Evolutionary conservation across 2,888 invertebrate species (phyloP).

Genomic region (Dascillus cervinus): DNA sequence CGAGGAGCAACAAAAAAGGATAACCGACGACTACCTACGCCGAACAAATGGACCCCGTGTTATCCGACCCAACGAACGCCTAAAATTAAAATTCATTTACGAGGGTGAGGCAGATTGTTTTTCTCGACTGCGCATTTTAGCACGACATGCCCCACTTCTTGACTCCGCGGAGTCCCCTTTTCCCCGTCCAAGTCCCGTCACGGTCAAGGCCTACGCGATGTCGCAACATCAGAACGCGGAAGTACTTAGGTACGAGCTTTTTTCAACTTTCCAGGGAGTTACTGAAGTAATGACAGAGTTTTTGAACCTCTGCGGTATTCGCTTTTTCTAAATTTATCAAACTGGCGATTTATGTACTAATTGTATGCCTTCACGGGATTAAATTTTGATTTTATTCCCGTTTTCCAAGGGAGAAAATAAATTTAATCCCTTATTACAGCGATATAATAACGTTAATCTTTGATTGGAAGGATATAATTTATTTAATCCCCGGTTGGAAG

Average conservation of each 20-base stretch:
- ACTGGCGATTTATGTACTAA: background rate
- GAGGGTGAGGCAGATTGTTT: background rate
- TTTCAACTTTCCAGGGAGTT: slow-evolving; percentile 17
- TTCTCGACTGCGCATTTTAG: slow-evolving; percentile 9
- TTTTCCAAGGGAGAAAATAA: no score
- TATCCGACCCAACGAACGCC: no score
- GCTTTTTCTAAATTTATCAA: no score
- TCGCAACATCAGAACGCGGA: slow-evolving; percentile 24
- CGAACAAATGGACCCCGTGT: no score
- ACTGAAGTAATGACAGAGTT: slow-evolving; percentile 16
- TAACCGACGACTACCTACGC: no score
- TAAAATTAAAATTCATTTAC: no score
- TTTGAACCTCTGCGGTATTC: slow-evolving; percentile 3
- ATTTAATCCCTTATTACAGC: no score
- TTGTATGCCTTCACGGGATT: no score
- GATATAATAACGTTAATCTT: no score
- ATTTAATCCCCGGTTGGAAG: no score
- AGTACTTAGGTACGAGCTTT: slow-evolving; percentile 18
- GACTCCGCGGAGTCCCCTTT: slow-evolving; percentile 13
- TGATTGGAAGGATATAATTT: no score
- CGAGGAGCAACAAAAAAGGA: no score
- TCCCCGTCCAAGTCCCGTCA: slow-evolving; percentile 19
- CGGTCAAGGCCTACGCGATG: slow-evolving; percentile 26
- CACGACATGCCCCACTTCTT: slow-evolving; percentile 18
- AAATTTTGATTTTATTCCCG: background rate